These are phyloP conservation scores for Odontophorus gujanensis DNA, from an alignment of 2,113 vertebrate genomes.

Conservation along the genomic window DNA sequence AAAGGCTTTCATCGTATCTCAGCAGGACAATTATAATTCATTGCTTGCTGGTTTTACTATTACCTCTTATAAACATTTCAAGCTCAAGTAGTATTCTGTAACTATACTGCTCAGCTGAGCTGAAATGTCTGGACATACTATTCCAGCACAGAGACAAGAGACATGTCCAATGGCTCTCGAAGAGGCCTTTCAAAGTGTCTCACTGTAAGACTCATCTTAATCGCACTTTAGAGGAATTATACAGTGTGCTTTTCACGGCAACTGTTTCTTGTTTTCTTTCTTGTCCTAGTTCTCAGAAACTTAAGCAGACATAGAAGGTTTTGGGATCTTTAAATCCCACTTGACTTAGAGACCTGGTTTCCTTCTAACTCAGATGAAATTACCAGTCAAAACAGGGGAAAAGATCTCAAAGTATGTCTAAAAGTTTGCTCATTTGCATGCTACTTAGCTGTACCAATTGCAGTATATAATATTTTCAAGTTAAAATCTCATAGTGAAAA, in stretches of 20 bases:
- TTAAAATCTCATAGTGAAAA: not conserved
- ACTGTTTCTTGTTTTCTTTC: not conserved
- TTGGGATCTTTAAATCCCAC: not conserved
- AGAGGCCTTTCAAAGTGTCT: not conserved
- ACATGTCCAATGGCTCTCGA: not conserved
- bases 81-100: constrained; percentile 48
- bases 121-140: constrained; percentile 27
- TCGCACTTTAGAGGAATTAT: not conserved
- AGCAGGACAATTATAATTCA: constrained; percentile 72
- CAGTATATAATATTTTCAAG: not conserved
- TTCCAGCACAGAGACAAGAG: constrained; percentile 32
- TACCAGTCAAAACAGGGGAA: not conserved
- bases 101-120: constrained; percentile 50
- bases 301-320: not conserved
- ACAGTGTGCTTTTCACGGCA: not conserved
- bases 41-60: constrained; percentile 58
- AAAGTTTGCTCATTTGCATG: not conserved
- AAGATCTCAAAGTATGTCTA: not conserved
- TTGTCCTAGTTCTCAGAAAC: not conserved
- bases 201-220: not conserved
- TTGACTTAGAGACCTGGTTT: not conserved
- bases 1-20: constrained; percentile 71
- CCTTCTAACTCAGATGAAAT: not conserved
- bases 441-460: not conserved
- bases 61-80: constrained; percentile 60